phyloP scores from a whole-genome alignment of 2,888 invertebrate species.

The Drosophila anomelani region DNA sequence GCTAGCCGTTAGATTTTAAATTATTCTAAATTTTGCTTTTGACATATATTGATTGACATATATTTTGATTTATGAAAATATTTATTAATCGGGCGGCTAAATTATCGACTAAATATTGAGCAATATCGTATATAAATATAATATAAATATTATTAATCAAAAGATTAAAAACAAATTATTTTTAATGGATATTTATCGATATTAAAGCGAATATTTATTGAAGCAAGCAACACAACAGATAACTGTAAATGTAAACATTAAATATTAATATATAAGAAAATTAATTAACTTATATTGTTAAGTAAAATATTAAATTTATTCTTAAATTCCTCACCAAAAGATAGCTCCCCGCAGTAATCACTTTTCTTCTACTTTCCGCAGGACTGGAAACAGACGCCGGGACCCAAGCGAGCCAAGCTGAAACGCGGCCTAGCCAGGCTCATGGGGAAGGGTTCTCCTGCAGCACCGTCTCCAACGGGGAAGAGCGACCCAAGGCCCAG shows the following conservation, averaged over 20 bases:
- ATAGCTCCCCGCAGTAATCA: slow-evolving; percentile 9
- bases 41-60: too few relatives aligned
- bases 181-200: not conserved
- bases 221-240: not conserved
- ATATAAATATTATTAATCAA: not conserved
- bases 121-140: too few relatives aligned
- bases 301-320: not conserved
- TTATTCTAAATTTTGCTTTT: too few relatives aligned
- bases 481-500: slow-evolving; percentile 24
- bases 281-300: too few relatives aligned
- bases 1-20: too few relatives aligned
- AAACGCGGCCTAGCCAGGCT: slow-evolving; percentile 80
- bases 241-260: not conserved
- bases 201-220: not conserved
- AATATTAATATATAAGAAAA: not conserved
- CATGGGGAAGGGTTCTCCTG: slow-evolving; percentile 60
- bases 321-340: not conserved
- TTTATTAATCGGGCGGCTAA: too few relatives aligned
- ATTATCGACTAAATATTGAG: too few relatives aligned
- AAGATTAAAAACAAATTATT: not conserved
- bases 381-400: slow-evolving; percentile 47
- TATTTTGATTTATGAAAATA: too few relatives aligned
- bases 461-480: slow-evolving; percentile 33
- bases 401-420: slow-evolving; percentile 79
- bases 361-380: slow-evolving; percentile 1